Evolutionary conservation across 2,113 vertebrate genomes (phyloP).

Genomic region (Cyphomyrus discorhynchus): DNA sequence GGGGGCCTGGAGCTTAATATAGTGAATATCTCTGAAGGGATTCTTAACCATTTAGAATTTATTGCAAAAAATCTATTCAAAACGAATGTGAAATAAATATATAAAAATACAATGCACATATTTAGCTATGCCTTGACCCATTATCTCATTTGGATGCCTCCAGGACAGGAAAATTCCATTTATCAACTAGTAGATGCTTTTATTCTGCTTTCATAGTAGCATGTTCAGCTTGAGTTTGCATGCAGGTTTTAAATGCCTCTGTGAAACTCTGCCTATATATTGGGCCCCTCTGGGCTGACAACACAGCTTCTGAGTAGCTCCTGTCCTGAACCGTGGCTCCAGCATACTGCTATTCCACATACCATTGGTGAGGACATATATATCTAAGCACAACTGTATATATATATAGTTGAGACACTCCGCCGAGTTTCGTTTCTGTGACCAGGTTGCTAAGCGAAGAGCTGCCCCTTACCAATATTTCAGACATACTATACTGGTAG

Average conservation of each 20-base stretch:
- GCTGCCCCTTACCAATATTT: no score
- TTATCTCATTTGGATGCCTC: not conserved
- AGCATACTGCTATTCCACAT: not conserved
- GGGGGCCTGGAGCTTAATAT: not conserved
- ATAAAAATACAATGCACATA: not conserved
- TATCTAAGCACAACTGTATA: not conserved
- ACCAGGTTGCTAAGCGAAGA: no score
- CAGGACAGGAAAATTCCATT: not conserved
- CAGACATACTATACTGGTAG: no score
- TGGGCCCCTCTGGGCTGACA: not conserved
- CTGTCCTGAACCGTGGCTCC: not conserved
- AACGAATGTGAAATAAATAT: slow-evolving; percentile 12
- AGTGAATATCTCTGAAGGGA: slow-evolving; percentile 11
- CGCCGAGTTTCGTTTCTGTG: no score
- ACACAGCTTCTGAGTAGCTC: not conserved
- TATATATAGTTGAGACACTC: no score
- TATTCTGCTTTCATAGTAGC: not conserved
- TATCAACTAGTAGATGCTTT: not conserved
- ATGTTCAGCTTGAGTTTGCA: not conserved
- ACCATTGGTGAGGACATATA: not conserved
- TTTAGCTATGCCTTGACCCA: not conserved
- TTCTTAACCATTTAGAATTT: slow-evolving; percentile 14
- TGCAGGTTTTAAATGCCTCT: not conserved
- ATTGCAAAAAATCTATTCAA: slow-evolving; percentile 16
- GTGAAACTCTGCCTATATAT: not conserved